These are phyloP conservation scores for Paracanthobrama guichenoti DNA, from an alignment of 2,113 vertebrate species.

Conservation along the genomic window DNA sequence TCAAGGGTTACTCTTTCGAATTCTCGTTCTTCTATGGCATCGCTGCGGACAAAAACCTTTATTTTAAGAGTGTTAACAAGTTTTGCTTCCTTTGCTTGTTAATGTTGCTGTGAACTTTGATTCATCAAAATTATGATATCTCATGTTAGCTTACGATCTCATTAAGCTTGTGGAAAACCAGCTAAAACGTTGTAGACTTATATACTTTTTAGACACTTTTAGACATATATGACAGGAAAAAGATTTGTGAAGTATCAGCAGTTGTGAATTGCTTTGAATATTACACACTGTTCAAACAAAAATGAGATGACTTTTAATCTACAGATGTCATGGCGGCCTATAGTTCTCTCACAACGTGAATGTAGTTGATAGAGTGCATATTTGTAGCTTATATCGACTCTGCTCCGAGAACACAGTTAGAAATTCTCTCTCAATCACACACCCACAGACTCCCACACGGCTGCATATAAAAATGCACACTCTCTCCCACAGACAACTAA, in stretches of 20 bases:
- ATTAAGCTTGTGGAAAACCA: background rate
- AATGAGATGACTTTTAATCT: constrained; percentile 8
- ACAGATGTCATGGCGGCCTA: background rate
- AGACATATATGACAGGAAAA: background rate
- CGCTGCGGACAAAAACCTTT: too few relatives aligned
- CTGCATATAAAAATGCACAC: constrained; percentile 12
- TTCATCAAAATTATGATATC: background rate
- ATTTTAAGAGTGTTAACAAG: too few relatives aligned
- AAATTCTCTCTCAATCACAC: constrained; percentile 63
- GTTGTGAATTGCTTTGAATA: background rate
- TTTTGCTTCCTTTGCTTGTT: background rate
- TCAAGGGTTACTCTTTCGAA: too few relatives aligned
- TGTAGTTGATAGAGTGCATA: background rate
- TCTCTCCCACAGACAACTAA: constrained; percentile 58
- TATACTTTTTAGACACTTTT: background rate
- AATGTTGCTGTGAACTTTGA: background rate
- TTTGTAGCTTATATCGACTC: constrained; percentile 1
- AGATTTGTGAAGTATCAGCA: background rate
- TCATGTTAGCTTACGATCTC: background rate
- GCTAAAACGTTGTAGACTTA: background rate
- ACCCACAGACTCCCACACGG: constrained; percentile 70
- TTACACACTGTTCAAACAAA: background rate
- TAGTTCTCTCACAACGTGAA: background rate
- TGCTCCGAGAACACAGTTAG: constrained; percentile 32
- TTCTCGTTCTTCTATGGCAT: too few relatives aligned